phyloP scores from a whole-genome alignment of 1,140 invertebrate species.

The Samia ricini region DNA sequence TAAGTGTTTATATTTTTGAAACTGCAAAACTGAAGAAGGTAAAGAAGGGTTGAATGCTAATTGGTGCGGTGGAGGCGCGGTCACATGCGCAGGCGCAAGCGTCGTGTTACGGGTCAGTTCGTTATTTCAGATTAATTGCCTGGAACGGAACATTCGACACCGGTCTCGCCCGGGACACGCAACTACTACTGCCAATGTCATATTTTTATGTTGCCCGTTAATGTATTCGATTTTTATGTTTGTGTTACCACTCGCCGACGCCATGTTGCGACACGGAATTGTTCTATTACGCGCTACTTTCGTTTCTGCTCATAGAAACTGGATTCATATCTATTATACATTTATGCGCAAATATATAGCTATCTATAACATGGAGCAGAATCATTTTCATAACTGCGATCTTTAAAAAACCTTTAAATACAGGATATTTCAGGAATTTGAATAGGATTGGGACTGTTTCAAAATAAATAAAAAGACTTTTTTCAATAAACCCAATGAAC shows the following conservation, averaged over 20 bases:
- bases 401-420: too few relatives aligned
- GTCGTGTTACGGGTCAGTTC: conserved; percentile 56
- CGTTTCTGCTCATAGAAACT: too few relatives aligned
- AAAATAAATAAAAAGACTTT: too few relatives aligned
- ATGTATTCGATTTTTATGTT: conserved; percentile 6
- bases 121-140: conserved; percentile 72
- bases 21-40: background rate
- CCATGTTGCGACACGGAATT: background rate
- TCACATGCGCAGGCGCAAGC: conserved; percentile 40
- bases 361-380: too few relatives aligned
- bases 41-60: conserved; percentile 47
- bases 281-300: too few relatives aligned
- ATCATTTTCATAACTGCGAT: too few relatives aligned
- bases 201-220: conserved; percentile 14
- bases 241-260: background rate
- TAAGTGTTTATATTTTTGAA: background rate
- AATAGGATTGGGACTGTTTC: too few relatives aligned
- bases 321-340: too few relatives aligned
- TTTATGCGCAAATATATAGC: too few relatives aligned
- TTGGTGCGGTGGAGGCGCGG: conserved; percentile 54
- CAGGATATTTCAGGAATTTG: too few relatives aligned
- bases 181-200: conserved; percentile 20
- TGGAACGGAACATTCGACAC: conserved; percentile 61
- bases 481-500: too few relatives aligned
- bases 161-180: conserved; percentile 22